Base-by-base conservation (phyloP, 2,797 vertebrate genomes). In the Philypnodon macrostomus region DNA sequence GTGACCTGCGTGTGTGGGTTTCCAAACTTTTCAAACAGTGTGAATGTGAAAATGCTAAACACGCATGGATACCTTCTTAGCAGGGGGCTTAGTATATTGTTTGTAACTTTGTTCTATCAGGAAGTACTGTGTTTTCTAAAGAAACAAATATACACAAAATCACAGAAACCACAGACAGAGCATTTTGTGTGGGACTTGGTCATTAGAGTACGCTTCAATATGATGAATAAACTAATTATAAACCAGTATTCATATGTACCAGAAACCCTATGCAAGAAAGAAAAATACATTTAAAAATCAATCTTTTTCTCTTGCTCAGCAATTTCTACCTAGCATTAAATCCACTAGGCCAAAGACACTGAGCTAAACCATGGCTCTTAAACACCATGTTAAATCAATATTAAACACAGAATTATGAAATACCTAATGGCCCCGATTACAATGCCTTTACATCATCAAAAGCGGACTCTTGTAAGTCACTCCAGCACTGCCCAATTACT, bases 401-500 rank as follows among this genome's bases (percentile, higher is more conserved):
- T n/a, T n/a, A n/a, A n/a, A n/a, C n/a, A n/a, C n/a, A n/a, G n/a
- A n/a, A n/a, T n/a, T n/a, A n/a, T n/a, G n/a, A n/a, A n/a, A n/a
- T n/a, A n/a, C n/a, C n/a, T n/a, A n/a, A n/a, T n/a, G n/a, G n/a
- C n/a, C n/a, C n/a, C n/a, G n/a, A 23, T 23, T 23, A 23, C 21
- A 23, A 3, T 23, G 21, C 21, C 21, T 23, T 47, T 15, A 45
- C 33, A 44, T 39, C 59, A 55, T 19, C 36, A 9, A 15, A 54
- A 56, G 63, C 21, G n/a, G 52, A 47, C 58, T 50, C 60, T 35
- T 33, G 30, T 50, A 54, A 50, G 60, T 5, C 6, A 32, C 58
- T 47, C 55, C 42, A 19, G 49, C 40, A 44, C 58, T 48, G 19
- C 69, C 34, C 36, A 66, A 51, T 61, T 65, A 73, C 35, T 63